These are phyloP conservation scores for Thereva nobilitata DNA, from an alignment of 2,888 invertebrate species.

Conservation along the genomic window DNA sequence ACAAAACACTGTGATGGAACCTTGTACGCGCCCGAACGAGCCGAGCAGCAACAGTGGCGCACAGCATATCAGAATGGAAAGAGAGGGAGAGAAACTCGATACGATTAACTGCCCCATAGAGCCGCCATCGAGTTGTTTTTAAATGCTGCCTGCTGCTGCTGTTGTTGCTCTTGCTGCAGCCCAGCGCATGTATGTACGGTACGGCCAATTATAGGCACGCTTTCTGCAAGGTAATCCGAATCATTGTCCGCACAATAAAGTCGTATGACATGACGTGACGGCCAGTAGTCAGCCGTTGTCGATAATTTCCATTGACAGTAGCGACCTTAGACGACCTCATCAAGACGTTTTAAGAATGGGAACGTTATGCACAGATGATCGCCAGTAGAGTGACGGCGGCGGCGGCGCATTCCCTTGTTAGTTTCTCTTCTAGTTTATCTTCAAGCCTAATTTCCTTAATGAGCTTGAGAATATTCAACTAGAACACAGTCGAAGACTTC, in stretches of 20 bases:
- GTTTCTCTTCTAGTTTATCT: not conserved
- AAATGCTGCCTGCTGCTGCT: slow-evolving; percentile 4
- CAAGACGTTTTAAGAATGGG: slow-evolving; percentile 13
- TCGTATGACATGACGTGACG: slow-evolving; percentile 28
- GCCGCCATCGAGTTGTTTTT: slow-evolving; percentile 24
- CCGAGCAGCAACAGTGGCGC: too few relatives aligned
- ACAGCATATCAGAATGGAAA: too few relatives aligned
- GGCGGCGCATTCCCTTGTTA: not conserved
- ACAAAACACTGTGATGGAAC: slow-evolving; percentile 13
- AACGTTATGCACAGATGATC: slow-evolving; percentile 30
- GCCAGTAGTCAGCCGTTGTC: slow-evolving; percentile 25
- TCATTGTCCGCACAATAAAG: slow-evolving; percentile 30
- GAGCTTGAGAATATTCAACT: slow-evolving; percentile 23
- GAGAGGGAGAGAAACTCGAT: slow-evolving; percentile 14
- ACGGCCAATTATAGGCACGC: slow-evolving; percentile 25
- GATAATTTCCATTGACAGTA: slow-evolving; percentile 33
- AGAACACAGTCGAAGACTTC: not conserved
- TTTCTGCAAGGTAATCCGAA: slow-evolving; percentile 31
- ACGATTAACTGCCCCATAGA: slow-evolving; percentile 17
- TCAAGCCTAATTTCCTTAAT: slow-evolving; percentile 16
- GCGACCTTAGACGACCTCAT: slow-evolving; percentile 32
- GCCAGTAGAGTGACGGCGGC: slow-evolving; percentile 9
- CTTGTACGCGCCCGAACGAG: slow-evolving; percentile 3
- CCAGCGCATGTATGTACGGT: not conserved
- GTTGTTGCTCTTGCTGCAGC: too few relatives aligned